Percentiles rank a stretch among this genome's conserved stretches.
Conservation (phyloP, 2,113 vertebrate species). For the Malurus alboscapulatus region DNA sequence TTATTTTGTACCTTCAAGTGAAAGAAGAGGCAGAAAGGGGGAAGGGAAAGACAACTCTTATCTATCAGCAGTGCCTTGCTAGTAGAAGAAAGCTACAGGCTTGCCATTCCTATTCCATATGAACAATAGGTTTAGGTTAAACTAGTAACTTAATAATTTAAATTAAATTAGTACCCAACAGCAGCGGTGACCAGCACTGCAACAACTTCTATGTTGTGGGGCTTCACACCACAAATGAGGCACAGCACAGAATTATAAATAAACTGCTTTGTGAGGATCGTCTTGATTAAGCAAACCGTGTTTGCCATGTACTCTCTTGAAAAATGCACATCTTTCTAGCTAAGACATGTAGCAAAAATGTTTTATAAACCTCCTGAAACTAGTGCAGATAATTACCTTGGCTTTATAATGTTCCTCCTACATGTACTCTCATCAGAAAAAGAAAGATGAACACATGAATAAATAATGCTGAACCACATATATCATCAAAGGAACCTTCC, state of each 20-base stretch:
- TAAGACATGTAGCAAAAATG: conserved; percentile 10
- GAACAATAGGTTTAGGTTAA: background rate
- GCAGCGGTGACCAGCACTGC: background rate
- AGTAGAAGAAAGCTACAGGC: background rate
- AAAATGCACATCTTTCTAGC: conserved; percentile 6
- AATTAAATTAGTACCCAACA: background rate
- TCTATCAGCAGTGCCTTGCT: background rate
- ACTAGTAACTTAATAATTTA: background rate
- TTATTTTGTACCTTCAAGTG: background rate
- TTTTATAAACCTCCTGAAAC: conserved; percentile 58
- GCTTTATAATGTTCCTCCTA: conserved; percentile 53
- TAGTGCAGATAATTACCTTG: conserved; percentile 51
- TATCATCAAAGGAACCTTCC: conserved; percentile 36
- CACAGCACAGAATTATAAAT: background rate
- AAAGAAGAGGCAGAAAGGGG: background rate
- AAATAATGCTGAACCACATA: conserved; percentile 54
- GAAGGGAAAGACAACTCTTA: background rate
- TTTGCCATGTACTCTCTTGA: background rate
- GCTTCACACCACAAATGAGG: background rate
- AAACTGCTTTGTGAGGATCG: background rate
- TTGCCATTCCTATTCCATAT: background rate
- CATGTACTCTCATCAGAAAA: conserved; percentile 43
- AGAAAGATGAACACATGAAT: conserved; percentile 51
- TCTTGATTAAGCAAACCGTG: conserved; percentile 20
- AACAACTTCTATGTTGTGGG: background rate